Percentiles rank a stretch among this genome's conserved stretches.
Conservation (phyloP, 2,797 vertebrate genomes). For the Potorous gilbertii region DNA sequence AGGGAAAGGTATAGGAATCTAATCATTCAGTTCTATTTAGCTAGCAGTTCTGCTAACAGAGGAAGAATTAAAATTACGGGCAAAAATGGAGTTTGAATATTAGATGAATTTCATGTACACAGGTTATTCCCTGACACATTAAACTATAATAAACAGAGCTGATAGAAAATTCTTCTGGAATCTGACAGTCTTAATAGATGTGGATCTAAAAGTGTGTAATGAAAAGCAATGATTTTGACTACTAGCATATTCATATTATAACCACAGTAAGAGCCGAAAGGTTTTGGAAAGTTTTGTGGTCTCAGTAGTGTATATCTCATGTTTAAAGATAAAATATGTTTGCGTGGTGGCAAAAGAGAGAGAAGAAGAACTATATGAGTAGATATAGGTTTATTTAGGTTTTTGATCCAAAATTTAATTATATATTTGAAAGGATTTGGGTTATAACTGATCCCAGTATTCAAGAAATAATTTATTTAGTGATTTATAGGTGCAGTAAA, state of each 20-base stretch:
- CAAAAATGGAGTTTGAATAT: not conserved
- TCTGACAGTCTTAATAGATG: not conserved
- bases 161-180: not conserved
- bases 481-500: not conserved
- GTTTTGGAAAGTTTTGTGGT: not conserved
- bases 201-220: not conserved
- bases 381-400: not conserved
- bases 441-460: not conserved
- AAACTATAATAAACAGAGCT: not conserved
- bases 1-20: not conserved
- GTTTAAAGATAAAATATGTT: constrained; percentile 27
- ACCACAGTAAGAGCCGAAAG: not conserved
- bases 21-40: not conserved
- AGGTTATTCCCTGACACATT: not conserved
- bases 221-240: not conserved
- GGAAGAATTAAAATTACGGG: constrained; percentile 1
- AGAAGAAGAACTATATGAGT: not conserved
- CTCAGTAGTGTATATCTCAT: not conserved
- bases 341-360: not conserved
- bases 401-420: constrained; percentile 25
- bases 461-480: not conserved
- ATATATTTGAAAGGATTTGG: not conserved
- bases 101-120: not conserved
- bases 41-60: constrained; percentile 29
- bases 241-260: not conserved